Conservation (phyloP, 2,113 vertebrate genomes). For the Phrynocephalus versicolor region DNA sequence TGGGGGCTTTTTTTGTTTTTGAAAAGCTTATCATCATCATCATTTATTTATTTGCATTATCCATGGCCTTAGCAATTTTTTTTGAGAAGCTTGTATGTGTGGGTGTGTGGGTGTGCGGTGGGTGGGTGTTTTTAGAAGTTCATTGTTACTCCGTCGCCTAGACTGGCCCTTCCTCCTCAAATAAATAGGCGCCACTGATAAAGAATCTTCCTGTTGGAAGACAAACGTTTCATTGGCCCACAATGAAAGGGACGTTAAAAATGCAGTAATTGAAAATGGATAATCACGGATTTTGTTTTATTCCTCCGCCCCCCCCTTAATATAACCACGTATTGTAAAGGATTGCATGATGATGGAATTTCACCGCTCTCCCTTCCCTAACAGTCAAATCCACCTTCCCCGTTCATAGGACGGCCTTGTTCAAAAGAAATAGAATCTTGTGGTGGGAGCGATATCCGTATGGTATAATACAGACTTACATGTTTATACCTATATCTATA, state of each 20-base stretch:
- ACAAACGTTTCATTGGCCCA: not conserved
- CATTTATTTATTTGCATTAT: no score
- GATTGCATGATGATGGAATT: not conserved
- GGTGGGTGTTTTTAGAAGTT: conserved; percentile 47
- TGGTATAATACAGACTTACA: not conserved
- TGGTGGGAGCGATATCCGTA: not conserved
- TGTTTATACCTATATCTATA: not conserved
- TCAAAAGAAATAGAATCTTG: not conserved
- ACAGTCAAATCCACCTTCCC: not conserved
- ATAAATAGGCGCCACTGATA: conserved; percentile 30
- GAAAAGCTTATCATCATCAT: no score
- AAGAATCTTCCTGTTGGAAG: conserved; percentile 14
- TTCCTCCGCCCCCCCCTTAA: not conserved
- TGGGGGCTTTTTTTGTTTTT: no score
- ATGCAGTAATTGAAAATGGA: not conserved
- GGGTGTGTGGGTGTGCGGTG: no score
- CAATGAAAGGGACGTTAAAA: conserved; percentile 7
- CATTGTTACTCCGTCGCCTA: conserved; percentile 68
- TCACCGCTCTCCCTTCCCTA: not conserved
- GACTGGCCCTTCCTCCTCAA: conserved; percentile 49
- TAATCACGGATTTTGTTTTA: not conserved
- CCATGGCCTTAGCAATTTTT: no score
- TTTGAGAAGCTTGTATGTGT: no score
- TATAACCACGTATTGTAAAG: not conserved
- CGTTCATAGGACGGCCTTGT: conserved; percentile 39